phyloP scores from a whole-genome alignment of 2,113 vertebrate species.

The Callocephalon fimbriatum region DNA sequence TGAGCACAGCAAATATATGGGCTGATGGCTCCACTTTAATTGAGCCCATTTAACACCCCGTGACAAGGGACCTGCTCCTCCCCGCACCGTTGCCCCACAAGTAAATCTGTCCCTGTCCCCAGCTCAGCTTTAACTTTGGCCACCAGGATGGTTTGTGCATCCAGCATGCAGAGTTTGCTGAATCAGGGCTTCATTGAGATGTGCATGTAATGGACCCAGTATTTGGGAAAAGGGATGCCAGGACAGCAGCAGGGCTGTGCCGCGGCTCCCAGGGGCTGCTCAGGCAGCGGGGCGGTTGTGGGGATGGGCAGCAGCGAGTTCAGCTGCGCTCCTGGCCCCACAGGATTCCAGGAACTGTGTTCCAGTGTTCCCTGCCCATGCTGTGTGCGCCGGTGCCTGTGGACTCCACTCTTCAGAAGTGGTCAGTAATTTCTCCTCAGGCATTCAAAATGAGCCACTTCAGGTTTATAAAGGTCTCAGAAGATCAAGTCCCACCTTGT shows the following conservation, averaged over 20 bases:
- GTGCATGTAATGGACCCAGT: neutral
- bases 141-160: neutral
- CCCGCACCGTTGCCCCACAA: fast-evolving
- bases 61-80: neutral
- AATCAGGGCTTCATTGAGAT: neutral
- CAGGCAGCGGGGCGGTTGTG: neutral
- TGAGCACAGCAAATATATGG: neutral
- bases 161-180: neutral
- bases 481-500: neutral
- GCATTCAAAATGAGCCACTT: neutral
- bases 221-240: neutral
- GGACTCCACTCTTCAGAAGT: neutral
- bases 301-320: neutral
- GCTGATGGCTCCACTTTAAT: neutral
- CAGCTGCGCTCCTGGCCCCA: neutral
- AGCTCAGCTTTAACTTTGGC: neutral
- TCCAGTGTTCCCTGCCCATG: neutral
- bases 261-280: neutral
- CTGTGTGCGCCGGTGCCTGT: neutral
- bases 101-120: neutral
- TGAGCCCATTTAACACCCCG: neutral
- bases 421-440: neutral
- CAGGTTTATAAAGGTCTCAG: neutral
- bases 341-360: neutral
- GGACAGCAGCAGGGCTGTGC: neutral